Percentiles rank a stretch among this genome's conserved stretches.
Evolutionary conservation across 1,140 invertebrate genomes (phyloP).

Genomic region (Stegodyphus mimosarum): DNA sequence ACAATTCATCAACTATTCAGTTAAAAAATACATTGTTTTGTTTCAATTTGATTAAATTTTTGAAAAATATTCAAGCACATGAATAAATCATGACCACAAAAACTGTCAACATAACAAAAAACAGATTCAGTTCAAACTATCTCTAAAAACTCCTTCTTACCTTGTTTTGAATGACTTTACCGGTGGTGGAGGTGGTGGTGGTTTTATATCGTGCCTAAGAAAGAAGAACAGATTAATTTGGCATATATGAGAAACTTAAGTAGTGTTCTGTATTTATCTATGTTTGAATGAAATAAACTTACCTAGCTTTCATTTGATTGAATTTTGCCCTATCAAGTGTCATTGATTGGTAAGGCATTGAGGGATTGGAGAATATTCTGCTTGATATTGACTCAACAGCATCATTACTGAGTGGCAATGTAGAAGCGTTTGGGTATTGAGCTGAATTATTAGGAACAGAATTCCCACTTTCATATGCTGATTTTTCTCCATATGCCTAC

Average conservation of each 20-base stretch:
- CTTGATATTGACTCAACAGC: not conserved
- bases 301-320: constrained; percentile 50
- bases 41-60: too few species aligned
- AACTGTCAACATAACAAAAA: too few species aligned
- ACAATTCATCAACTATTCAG: too few species aligned
- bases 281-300: not conserved
- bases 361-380: constrained; percentile 12
- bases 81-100: too few species aligned
- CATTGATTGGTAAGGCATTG: constrained; percentile 53
- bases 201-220: constrained; percentile 34
- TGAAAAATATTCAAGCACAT: too few species aligned
- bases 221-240: not conserved
- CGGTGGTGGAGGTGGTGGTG: constrained; percentile 62
- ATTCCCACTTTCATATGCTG: constrained; percentile 14
- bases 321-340: constrained; percentile 44
- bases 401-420: not conserved
- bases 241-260: too few species aligned
- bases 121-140: too few species aligned
- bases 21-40: too few species aligned
- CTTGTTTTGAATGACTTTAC: constrained; percentile 59
- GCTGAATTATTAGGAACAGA: constrained; percentile 1
- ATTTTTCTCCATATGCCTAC: constrained; percentile 8
- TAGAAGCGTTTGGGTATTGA: not conserved
- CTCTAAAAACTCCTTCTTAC: not conserved
- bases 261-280: too few species aligned